phyloP scores from a whole-genome alignment of 1,140 invertebrate genomes.

The Drosophila pruinosa region DNA sequence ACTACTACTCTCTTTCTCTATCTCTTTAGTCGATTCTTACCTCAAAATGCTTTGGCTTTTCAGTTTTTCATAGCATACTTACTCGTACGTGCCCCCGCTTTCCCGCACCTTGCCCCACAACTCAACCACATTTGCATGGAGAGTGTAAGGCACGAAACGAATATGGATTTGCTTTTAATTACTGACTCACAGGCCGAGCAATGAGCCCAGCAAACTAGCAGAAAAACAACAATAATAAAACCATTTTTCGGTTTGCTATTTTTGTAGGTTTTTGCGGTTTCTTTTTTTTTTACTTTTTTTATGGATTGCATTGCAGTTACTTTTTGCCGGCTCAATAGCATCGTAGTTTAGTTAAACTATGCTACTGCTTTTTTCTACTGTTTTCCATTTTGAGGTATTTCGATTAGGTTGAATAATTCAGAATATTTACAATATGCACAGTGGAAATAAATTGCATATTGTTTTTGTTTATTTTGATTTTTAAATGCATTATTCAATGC shows the following conservation, averaged over 20 bases:
- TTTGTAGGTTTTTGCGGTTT: slow-evolving; percentile 15
- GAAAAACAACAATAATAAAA: slow-evolving; percentile 19
- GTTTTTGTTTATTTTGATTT: too few relatives aligned
- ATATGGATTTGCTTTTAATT: slow-evolving; percentile 81
- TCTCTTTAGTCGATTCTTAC: neutral
- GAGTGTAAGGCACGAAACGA: slow-evolving; percentile 58
- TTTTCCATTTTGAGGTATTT: neutral
- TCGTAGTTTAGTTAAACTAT: slow-evolving; percentile 9
- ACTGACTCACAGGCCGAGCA: slow-evolving; percentile 30
- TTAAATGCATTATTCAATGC: too few relatives aligned
- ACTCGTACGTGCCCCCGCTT: slow-evolving; percentile 10
- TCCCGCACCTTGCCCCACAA: neutral
- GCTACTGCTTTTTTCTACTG: neutral
- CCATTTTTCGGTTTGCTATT: slow-evolving; percentile 24
- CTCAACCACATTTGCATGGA: neutral
- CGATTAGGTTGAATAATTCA: neutral
- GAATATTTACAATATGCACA: neutral
- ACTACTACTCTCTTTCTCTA: neutral
- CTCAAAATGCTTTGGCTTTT: neutral
- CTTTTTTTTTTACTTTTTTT: slow-evolving; percentile 7
- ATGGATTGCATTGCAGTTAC: slow-evolving; percentile 15
- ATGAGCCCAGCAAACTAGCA: neutral
- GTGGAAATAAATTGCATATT: too few relatives aligned
- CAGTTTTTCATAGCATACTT: slow-evolving; percentile 46
- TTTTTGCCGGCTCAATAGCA: neutral